Evolutionary conservation across 2,888 invertebrate genomes (phyloP).

Genomic region (Tenthredo amoena): DNA sequence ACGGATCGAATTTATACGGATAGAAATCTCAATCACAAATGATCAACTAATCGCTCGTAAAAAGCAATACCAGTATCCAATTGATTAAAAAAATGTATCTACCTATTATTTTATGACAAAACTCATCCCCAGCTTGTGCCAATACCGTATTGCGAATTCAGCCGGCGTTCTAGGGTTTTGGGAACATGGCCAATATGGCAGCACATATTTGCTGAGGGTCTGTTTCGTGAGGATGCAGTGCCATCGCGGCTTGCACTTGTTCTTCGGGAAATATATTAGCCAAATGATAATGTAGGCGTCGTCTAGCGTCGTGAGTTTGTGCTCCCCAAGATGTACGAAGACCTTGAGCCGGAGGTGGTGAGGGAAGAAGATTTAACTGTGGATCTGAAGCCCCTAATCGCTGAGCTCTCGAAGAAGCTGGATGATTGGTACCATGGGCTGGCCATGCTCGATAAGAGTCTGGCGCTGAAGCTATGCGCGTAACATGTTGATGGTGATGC

Average conservation of each 20-base stretch:
- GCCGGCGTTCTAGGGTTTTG: conserved; percentile 76
- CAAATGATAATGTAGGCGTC: conserved; percentile 91
- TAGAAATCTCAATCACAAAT: not conserved
- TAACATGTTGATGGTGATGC: conserved; percentile 81
- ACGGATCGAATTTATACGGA: not conserved
- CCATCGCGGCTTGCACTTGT: conserved; percentile 94
- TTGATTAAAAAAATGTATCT: not conserved
- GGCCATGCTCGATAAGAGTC: conserved; percentile 82
- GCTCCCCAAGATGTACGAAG: conserved; percentile 71
- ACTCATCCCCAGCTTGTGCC: not conserved
- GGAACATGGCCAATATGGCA: conserved; percentile 89
- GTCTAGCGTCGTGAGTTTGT: conserved; percentile 83
- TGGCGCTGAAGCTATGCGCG: conserved; percentile 88
- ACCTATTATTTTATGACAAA: not conserved
- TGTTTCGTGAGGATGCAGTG: conserved; percentile 92
- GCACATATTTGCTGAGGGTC: conserved; percentile 95
- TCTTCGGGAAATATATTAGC: conserved; percentile 95
- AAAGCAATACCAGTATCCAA: not conserved
- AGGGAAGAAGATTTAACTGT: conserved; percentile 81
- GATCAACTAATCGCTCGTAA: not conserved
- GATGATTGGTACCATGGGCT: conserved; percentile 71
- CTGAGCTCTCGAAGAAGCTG: conserved; percentile 70
- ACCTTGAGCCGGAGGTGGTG: conserved; percentile 77
- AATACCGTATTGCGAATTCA: not conserved
- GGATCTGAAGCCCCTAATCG: conserved; percentile 82